Percentiles rank a stretch among this genome's conserved stretches.
Evolutionary conservation across 1,140 invertebrate genomes (phyloP).

Genomic region (Vollenhovia emeryi): DNA sequence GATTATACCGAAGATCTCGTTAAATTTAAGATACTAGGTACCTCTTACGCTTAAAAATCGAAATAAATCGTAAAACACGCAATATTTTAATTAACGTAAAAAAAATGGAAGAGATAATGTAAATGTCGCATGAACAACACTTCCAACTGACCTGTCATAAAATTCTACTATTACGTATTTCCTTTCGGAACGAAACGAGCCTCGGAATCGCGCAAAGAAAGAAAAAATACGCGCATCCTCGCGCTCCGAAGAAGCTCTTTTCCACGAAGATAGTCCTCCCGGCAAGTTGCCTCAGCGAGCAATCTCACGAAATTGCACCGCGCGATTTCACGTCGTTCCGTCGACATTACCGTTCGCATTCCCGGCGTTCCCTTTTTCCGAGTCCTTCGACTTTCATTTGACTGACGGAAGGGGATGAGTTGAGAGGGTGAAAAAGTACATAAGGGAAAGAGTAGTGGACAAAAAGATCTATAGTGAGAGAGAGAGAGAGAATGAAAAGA

Average conservation of each 20-base stretch:
- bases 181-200: slow-evolving; percentile 33
- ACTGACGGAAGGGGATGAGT: slow-evolving; percentile 7
- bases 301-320: slow-evolving; percentile 76
- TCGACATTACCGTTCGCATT: slow-evolving; percentile 73
- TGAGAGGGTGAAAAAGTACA: slow-evolving; percentile 22
- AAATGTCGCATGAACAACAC: not conserved
- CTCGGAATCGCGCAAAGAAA: slow-evolving; percentile 16
- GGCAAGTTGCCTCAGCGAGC: slow-evolving; percentile 67
- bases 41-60: not conserved
- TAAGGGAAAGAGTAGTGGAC: slow-evolving; percentile 4
- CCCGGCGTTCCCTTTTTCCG: slow-evolving; percentile 60
- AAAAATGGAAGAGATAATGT: not conserved
- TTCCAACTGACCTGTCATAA: slow-evolving; percentile 29
- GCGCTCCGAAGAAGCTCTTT: slow-evolving; percentile 65
- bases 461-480: not conserved
- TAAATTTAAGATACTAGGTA: not conserved
- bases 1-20: not conserved
- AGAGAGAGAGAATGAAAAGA: not conserved
- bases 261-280: slow-evolving; percentile 65
- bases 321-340: slow-evolving; percentile 76
- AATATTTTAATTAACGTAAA: not conserved
- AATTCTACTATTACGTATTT: slow-evolving; percentile 33
- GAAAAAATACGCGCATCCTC: slow-evolving; percentile 59
- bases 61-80: not conserved
- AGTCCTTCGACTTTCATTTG: slow-evolving; percentile 67